Evolutionary conservation across 2,113 vertebrate genomes (phyloP), one percentile per base, ranked within the genome.

Genomic region (Anser cygnoides): DNA sequence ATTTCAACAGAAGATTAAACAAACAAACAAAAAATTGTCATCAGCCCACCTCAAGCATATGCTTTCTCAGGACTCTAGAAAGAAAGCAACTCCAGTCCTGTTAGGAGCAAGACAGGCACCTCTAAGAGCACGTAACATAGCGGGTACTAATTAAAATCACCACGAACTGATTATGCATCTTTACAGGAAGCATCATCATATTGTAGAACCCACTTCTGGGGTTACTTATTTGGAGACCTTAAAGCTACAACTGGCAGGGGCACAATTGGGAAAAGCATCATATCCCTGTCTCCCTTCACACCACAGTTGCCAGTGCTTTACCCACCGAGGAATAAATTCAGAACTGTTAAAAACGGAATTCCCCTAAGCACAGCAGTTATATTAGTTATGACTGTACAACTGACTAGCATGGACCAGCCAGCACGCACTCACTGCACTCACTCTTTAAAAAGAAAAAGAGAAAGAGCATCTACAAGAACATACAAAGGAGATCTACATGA

Each of bases 231-330:
- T 25, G 35, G 13, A 62, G 10, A 78, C 39, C 31, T 70, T 35
- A 83, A 29, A 91, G 58, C 55, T 46, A 21, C 6, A 76, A 1
- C 8, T 10, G 46, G 37, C 39, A 67, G 23, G 23, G 8, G 54
- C 7, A 44, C 25, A 33, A 46, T 12, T 63, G 52, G 44, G 25
- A 62, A n/a, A 63, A 85, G n/a, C 3, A 22, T 0, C 23, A 39
- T 55, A 72, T 46, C 68, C 20, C 61, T 1, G 1, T 20, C 61
- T 54, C 81, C 37, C 43, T 77, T 31, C 55, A 43, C 31, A 39
- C 11, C 44, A 78, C 0, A 0, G 9, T 1, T 7, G 14, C 37
- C 46, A 29, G 2, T 1, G 31, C 50, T 75, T 55, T 35, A 37
- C 1, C 7, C 1, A 16, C 3, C 39, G 41, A 7, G 9, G n/a